Evolutionary conservation across 2,797 vertebrate genomes (phyloP), one percentile per base, ranked within the genome.

Genomic region (Anolis apletophallus): DNA sequence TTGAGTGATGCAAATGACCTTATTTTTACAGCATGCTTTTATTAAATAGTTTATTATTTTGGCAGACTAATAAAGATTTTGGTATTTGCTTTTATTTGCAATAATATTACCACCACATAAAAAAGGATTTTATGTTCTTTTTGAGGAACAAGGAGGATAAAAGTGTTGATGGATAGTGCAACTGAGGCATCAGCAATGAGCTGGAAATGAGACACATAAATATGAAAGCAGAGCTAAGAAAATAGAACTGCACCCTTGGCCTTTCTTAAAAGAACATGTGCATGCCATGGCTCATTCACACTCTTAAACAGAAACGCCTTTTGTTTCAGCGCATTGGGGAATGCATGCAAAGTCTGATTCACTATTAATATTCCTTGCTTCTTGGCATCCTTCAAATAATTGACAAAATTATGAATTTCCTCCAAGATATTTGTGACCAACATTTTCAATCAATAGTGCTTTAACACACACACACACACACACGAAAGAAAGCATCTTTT

Each of bases 161-260:
- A 98, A 97, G 97, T 98, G 95, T 97, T 99, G 98, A 99, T 98
- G 97, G 97, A 98, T 98, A 95, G 98, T 93, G 95, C 97, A 97
- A 97, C 96, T 87, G 97, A 98, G 98, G 97, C 97, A 97, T 97
- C 97, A 97, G 97, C 97, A 98, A 97, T 97, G 97, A 98, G 96
- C 97, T 98, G 97, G 98, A 98, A 98, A 99, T 98, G 98, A 98
- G 98, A 97, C 96, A 97, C 98, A 98, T 99, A 99, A 99, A 99
- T 99, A 99, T 98, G 98, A 98, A 98, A 97, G 97, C 97, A 96
- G 95, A 96, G 95, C 96, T 97, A 97, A 96, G 96, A 96, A 97
- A 97, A 97, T 95, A 97, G 97, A 98, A 98, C 96, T 96, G 97
- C 97, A 98, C 98, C 97, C 98, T 97, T 98, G 98, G 98, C 98